phyloP scores from a whole-genome alignment of 2,113 vertebrate genomes.

The Myrmecophaga tridactyla region DNA sequence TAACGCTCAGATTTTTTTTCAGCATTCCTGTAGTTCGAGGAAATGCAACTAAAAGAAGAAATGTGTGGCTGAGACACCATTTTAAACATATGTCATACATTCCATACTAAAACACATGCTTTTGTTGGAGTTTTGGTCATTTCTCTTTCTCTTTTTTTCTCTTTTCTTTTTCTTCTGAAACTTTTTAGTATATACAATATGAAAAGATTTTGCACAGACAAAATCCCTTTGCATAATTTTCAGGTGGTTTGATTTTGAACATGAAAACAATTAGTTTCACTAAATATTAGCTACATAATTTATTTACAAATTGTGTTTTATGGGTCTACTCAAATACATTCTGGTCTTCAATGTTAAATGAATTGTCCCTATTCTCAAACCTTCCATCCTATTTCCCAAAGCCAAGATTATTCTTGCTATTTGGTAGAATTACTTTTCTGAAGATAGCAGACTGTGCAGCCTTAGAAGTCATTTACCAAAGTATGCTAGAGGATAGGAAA shows the following conservation, averaged over 20 bases:
- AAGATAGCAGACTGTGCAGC: not conserved
- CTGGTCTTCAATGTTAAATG: not conserved
- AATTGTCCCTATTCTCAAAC: not conserved
- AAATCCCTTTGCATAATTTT: not conserved
- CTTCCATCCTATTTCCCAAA: not conserved
- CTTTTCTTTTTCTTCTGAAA: not conserved
- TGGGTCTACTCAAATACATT: not conserved
- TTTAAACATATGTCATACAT: conserved; percentile 66
- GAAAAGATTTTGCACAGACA: not conserved
- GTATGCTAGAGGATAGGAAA: not conserved
- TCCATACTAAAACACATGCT: not conserved
- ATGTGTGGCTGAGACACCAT: conserved; percentile 49
- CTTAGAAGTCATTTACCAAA: not conserved
- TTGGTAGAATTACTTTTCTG: not conserved
- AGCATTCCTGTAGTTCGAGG: conserved; percentile 61
- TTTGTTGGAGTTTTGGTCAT: not conserved
- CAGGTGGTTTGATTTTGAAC: not conserved
- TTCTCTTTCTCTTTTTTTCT: not conserved
- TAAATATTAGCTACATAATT: not conserved
- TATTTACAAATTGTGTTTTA: not conserved
- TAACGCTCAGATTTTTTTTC: conserved; percentile 35
- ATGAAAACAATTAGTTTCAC: not conserved
- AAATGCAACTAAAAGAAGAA: conserved; percentile 70
- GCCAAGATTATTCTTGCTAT: not conserved
- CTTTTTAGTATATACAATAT: not conserved